A percentile compares a stretch with the other conserved stretches of the same genome.
Evolutionary conservation across 2,113 vertebrate species (phyloP).

Genomic region (Apistogramma diplotaenia): DNA sequence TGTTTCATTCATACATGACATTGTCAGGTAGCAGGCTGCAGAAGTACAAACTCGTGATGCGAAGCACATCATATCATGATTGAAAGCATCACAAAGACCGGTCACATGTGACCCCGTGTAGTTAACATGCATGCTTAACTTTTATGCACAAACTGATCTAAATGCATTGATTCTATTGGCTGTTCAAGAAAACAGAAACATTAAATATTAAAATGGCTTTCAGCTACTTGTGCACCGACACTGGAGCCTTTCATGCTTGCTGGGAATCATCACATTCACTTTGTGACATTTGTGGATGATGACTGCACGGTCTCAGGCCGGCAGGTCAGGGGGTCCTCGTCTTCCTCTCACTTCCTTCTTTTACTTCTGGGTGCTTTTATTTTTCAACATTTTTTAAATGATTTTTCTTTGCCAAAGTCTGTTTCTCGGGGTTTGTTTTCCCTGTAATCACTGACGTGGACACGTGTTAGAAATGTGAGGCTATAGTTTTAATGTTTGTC

Average conservation of each 20-base stretch:
- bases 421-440: background rate
- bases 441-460: background rate
- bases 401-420: background rate
- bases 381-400: background rate
- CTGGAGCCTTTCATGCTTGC: accelerated
- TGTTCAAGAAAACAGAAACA: background rate
- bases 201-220: background rate
- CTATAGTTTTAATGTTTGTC: background rate
- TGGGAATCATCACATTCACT: background rate
- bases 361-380: background rate
- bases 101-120: no score
- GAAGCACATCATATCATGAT: no score
- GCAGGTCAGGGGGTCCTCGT: background rate
- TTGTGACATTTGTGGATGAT: background rate
- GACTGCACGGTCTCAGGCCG: background rate
- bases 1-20: no score
- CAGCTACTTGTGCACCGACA: background rate
- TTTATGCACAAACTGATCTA: background rate
- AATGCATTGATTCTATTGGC: background rate
- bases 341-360: background rate
- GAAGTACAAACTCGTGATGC: no score
- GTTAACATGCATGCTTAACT: accelerated
- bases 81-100: no score
- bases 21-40: no score
- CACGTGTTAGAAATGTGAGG: background rate